These are phyloP conservation scores for Chelonus formosanus DNA, from an alignment of 2,888 invertebrate species.

Conservation along the genomic window DNA sequence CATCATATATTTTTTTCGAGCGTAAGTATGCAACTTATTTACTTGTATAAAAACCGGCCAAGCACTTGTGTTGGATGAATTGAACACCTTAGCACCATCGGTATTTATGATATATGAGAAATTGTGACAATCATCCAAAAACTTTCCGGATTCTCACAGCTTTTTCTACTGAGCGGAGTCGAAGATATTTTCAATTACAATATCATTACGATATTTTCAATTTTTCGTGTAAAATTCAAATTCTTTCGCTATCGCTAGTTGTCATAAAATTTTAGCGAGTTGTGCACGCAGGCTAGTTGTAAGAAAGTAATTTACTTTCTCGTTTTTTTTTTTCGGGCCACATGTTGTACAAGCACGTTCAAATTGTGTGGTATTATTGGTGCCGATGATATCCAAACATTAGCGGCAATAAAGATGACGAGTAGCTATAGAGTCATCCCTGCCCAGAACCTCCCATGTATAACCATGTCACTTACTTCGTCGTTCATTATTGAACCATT, in stretches of 20 bases:
- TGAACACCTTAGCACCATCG: conserved; percentile 32
- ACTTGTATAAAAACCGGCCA: conserved; percentile 30
- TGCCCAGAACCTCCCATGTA: conserved; percentile 8
- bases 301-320: conserved; percentile 16
- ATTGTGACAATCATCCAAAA: conserved; percentile 27
- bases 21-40: conserved; percentile 27
- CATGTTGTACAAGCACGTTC: conserved; percentile 1
- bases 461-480: neutral
- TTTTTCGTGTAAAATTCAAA: conserved; percentile 16
- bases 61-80: conserved; percentile 27
- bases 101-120: conserved; percentile 31
- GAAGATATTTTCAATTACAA: conserved; percentile 28
- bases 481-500: no score
- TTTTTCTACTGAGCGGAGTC: conserved; percentile 26
- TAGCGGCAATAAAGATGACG: conserved; percentile 13
- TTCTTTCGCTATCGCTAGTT: conserved; percentile 10
- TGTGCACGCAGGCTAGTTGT: conserved; percentile 15
- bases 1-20: conserved; percentile 30
- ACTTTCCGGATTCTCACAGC: conserved; percentile 19
- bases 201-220: conserved; percentile 11
- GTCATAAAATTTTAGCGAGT: conserved; percentile 19
- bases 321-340: conserved; percentile 12
- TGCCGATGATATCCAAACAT: conserved; percentile 2
- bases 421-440: conserved; percentile 2
- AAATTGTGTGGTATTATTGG: neutral